These are phyloP conservation scores for Brachionus asplanchnoidis DNA, from an alignment of 1,140 invertebrate genomes.

Conservation along the genomic window DNA sequence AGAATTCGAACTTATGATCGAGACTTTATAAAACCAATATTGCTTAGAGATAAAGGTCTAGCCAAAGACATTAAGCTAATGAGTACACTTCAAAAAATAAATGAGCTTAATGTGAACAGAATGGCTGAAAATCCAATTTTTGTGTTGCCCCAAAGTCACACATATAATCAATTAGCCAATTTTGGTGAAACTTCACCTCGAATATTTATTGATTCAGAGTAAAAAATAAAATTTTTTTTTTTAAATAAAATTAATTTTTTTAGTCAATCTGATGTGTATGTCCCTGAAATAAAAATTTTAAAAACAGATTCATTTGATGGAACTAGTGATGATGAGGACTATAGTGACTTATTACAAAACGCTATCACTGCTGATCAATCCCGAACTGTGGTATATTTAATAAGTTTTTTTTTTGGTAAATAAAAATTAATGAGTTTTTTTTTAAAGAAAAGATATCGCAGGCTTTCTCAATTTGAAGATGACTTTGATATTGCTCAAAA, in stretches of 20 bases:
- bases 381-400: not conserved
- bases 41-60: not conserved
- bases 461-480: not conserved
- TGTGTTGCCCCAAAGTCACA: slow-evolving; percentile 1
- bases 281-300: not conserved
- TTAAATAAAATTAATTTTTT: not conserved
- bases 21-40: slow-evolving; percentile 23
- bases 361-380: not conserved
- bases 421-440: not conserved
- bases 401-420: not conserved
- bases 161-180: not conserved
- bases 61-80: slow-evolving; percentile 24
- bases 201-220: not conserved
- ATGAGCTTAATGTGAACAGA: slow-evolving; percentile 16
- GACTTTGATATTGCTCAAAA: not conserved
- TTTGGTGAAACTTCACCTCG: not conserved
- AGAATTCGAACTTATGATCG: slow-evolving; percentile 22
- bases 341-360: not conserved
- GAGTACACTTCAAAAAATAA: slow-evolving; percentile 38
- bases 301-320: not conserved
- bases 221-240: not conserved
- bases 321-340: not conserved
- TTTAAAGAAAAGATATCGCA: not conserved
- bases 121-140: slow-evolving; percentile 36
- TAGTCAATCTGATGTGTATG: not conserved